Base-by-base conservation (phyloP, 2,888 invertebrate species). In the Exephanes ischioxanthus region DNA sequence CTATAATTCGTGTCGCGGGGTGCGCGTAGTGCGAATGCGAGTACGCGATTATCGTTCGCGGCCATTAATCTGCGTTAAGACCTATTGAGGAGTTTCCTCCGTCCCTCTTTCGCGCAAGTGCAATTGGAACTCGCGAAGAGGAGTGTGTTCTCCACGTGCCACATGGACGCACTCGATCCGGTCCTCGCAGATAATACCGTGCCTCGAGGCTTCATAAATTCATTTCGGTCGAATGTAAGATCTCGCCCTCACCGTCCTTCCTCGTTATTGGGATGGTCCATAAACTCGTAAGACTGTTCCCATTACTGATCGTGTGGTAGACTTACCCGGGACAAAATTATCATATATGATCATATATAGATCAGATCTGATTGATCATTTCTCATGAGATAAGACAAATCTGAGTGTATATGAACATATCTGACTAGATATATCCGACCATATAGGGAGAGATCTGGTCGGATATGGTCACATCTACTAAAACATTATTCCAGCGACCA, bases 21-120 rank as follows among this genome's bases (percentile, higher is more conserved):
- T 63, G 26, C 70, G 22, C 19, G 53, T 16, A 48, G 45, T 33
- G 63, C 71, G 41, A 80, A 79, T 67, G 22, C 53, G 63, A 68
- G 51, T 58, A 37, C 41, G 9, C 78, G 73, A 78, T 78, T 86
- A 86, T 70, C 66, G 51, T 73, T 77, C 66, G 58, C 79, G 76
- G 82, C 84, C 89, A 91, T 91, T 92, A 91, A 88, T 91, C 91
- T 91, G 89, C 86, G 88, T 92, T 92, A 91, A 86, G 86, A 88
- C 87, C 84, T 86, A 90, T 92, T 92, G 89, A 90, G 80, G 41
- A 75, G 26, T 79, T 61, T 22, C 16, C 48, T 30, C 37, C n/a
- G 51, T 70, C 75, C 70, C 51, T 30, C 48, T 83, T 70, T 70
- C 71, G 45, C 6, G n/a, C 66, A 30, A 30, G 22, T 79, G 83